Percentiles rank a stretch among this genome's conserved stretches.
Evolutionary conservation across 2,888 invertebrate species (phyloP).

Genomic region (Scaptomyza reducta): DNA sequence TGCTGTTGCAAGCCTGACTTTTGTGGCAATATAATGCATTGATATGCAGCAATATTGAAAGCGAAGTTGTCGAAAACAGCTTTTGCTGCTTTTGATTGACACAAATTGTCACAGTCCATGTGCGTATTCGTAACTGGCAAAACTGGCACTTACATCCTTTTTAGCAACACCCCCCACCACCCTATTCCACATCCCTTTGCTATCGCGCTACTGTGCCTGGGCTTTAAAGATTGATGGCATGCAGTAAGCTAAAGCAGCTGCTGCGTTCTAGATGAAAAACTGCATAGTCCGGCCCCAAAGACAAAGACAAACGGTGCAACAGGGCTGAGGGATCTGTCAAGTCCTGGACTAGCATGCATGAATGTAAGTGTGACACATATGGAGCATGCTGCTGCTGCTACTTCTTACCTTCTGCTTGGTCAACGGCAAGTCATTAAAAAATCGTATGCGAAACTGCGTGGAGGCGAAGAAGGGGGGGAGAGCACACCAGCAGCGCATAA

Average conservation of each 20-base stretch:
- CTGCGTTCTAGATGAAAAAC: constrained; percentile 46
- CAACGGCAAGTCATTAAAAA: constrained; percentile 59
- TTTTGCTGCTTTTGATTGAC: constrained; percentile 36
- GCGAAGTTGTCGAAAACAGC: constrained; percentile 7
- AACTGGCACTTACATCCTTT: not conserved
- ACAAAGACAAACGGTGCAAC: constrained; percentile 36
- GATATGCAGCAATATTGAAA: constrained; percentile 55
- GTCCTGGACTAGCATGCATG: constrained; percentile 10
- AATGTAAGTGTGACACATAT: constrained; percentile 61
- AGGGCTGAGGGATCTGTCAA: constrained; percentile 3
- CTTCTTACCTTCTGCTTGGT: constrained; percentile 18
- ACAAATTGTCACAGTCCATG: constrained; percentile 11
- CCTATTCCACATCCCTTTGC: not conserved
- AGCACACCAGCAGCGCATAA: constrained; percentile 33
- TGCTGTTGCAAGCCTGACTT: constrained; percentile 23
- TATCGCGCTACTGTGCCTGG: not conserved
- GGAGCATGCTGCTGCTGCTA: constrained; percentile 27
- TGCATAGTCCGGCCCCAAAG: constrained; percentile 37
- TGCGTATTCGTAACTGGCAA: not conserved
- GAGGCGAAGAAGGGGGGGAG: constrained; percentile 4
- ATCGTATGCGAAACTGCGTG: constrained; percentile 47
- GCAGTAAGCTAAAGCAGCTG: constrained; percentile 41
- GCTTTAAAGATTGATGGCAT: constrained; percentile 47
- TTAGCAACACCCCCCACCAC: not conserved
- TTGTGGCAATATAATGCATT: constrained; percentile 60